Conservation (phyloP, 2,797 vertebrate genomes). For the Ataeniobius toweri region DNA sequence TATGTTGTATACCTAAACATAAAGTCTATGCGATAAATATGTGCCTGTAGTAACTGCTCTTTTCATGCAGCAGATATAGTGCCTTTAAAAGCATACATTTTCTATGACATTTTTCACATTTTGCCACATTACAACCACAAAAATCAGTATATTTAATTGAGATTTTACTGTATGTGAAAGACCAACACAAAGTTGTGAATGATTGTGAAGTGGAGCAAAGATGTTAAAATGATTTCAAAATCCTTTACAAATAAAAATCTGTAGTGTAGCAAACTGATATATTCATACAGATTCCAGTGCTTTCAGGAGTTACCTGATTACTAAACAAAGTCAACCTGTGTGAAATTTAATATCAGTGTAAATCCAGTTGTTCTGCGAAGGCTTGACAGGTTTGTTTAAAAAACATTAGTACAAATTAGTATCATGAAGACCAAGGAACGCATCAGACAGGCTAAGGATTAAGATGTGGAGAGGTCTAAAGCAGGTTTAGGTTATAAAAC, state of each 20-base stretch:
- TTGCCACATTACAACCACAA: not conserved
- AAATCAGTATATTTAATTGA: not conserved
- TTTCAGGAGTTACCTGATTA: not conserved
- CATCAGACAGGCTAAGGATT: not conserved
- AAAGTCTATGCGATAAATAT: constrained; percentile 8
- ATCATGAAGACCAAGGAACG: not conserved
- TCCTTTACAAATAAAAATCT: not conserved
- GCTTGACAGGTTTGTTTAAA: not conserved
- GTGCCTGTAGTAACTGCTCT: not conserved
- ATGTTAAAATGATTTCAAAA: not conserved
- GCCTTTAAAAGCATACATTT: not conserved
- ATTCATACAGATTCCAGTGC: not conserved
- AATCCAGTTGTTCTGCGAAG: not conserved
- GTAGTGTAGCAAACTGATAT: not conserved
- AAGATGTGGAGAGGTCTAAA: too few relatives aligned
- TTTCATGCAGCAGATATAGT: not conserved
- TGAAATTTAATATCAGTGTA: not conserved
- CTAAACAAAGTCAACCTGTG: not conserved
- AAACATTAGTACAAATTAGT: not conserved
- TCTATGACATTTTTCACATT: not conserved
- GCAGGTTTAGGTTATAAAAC: too few relatives aligned
- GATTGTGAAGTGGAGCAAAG: not conserved
- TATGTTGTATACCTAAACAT: constrained; percentile 23
- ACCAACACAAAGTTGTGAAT: not conserved
- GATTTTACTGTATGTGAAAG: too few relatives aligned